Base-by-base conservation (phyloP, 2,113 vertebrate genomes). In the Cercocebus atys region DNA sequence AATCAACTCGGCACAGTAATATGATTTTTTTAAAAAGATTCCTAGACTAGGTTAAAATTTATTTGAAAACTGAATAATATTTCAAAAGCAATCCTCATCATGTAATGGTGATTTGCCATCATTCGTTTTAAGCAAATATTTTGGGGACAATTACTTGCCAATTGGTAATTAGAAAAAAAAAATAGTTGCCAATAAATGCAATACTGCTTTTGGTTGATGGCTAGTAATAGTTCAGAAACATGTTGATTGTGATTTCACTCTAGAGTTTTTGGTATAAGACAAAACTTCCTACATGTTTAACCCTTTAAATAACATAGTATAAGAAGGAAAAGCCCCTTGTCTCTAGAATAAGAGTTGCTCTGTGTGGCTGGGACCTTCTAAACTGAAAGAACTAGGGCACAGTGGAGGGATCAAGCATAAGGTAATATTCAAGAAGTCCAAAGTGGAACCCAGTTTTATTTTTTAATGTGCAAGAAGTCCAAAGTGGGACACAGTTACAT, bases 1-100 rank as follows among this genome's bases (percentile, higher is more conserved):
- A 98, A 97, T 97, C 92, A 22, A 18, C 90, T 98, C 89, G 85
- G 45, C 94, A 91, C 52, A 64, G 92, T 96, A 97, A 82, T 96
- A 66, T 57, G 25, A 47, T 70, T 86, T 94, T 94, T 95, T 20
- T 2, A n/a, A 90, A 50, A 83, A 35, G 10, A 52, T 61, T 94
- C 64, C 81, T 87, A 81, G 35, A 90, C 35, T 52, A 47, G 72
- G 22, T 23, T 35, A 81, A 91, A 75, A 89, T 66, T 94, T 93
- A 93, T 73, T 96, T 66, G 82, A 98, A 98, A 97, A 72, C 47
- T 61, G 55, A 79, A 45, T 25, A 35, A 22, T 88, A 55, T 90
- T 88, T 68, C 70, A 94, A 97, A 90, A 90, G 68, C 32, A 23
- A 45, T 35, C 45, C 0, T 78, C 25, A 59, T 45, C 13, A 93